Conservation (phyloP, 2,888 invertebrate species). For the Drosophila meridionalis region DNA sequence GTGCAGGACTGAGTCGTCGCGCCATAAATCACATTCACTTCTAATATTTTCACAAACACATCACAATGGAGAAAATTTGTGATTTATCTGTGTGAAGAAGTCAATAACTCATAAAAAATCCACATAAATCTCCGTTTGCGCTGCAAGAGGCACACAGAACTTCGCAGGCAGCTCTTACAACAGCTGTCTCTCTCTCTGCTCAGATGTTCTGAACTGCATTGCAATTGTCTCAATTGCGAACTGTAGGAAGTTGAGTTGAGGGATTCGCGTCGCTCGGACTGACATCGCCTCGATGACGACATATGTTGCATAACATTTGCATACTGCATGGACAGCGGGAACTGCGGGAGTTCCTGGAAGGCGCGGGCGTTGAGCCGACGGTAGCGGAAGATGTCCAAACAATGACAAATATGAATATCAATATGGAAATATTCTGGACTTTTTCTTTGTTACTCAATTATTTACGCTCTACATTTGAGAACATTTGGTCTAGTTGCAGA, state of each 20-base stretch:
- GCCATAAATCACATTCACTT: slow-evolving; percentile 80
- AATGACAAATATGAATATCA: slow-evolving; percentile 69
- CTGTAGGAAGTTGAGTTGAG: slow-evolving; percentile 34
- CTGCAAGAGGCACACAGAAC: slow-evolving; percentile 31
- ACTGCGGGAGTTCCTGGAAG: slow-evolving; percentile 36
- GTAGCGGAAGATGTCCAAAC: slow-evolving; percentile 60
- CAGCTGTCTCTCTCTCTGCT: background rate
- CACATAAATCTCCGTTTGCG: slow-evolving; percentile 76
- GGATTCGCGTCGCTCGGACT: slow-evolving; percentile 29
- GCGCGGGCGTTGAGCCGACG: slow-evolving; percentile 42
- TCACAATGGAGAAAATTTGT: slow-evolving; percentile 76
- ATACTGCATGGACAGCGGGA: slow-evolving; percentile 43
- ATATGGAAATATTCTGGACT: slow-evolving; percentile 53
- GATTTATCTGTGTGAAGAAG: slow-evolving; percentile 82
- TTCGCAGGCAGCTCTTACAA: slow-evolving; percentile 7
- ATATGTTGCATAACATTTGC: slow-evolving; percentile 76
- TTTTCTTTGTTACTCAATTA: slow-evolving; percentile 50
- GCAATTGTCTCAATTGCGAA: slow-evolving; percentile 48
- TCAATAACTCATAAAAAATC: slow-evolving; percentile 81
- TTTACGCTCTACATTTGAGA: slow-evolving; percentile 55
- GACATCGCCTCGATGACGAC: slow-evolving; percentile 38
- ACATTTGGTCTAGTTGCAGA: slow-evolving; percentile 23
- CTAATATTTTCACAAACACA: slow-evolving; percentile 81
- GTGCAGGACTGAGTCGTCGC: slow-evolving; percentile 20
- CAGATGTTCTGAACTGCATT: slow-evolving; percentile 21